Evolutionary conservation across 2,888 invertebrate species (phyloP).

Genomic region (Lasioglossum malachurum): DNA sequence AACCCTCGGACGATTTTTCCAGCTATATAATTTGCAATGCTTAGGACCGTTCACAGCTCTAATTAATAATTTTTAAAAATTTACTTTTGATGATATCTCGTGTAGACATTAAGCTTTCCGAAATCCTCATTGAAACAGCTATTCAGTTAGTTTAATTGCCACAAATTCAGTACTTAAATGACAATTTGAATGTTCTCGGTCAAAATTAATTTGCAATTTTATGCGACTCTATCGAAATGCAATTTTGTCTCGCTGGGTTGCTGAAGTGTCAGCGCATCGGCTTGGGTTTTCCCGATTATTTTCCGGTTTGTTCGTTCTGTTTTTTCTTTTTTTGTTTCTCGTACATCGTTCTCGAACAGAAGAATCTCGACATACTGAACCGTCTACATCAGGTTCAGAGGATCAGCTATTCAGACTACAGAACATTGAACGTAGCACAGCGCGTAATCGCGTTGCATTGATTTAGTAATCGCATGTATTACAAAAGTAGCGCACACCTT

Average conservation of each 20-base stretch:
- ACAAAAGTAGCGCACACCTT: constrained; percentile 20
- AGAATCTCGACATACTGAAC: neutral
- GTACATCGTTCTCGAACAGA: constrained; percentile 22
- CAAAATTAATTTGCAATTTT: neutral
- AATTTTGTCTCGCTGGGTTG: neutral
- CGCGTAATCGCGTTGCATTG: constrained; percentile 6
- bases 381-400: neutral
- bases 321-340: constrained; percentile 17
- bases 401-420: constrained; percentile 16
- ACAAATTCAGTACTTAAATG: no score
- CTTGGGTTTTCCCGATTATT: neutral
- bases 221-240: no score
- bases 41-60: no score
- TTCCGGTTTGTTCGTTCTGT: constrained; percentile 10
- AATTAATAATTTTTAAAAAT: no score
- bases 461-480: constrained; percentile 33
- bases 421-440: constrained; percentile 29
- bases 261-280: neutral
- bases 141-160: no score
- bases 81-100: no score
- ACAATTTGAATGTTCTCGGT: no score
- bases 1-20: no score
- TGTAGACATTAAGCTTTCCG: no score
- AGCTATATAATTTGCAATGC: no score
- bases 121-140: no score